Evolutionary conservation across 2,113 vertebrate species (phyloP).

Genomic region (Macaca nemestrina): DNA sequence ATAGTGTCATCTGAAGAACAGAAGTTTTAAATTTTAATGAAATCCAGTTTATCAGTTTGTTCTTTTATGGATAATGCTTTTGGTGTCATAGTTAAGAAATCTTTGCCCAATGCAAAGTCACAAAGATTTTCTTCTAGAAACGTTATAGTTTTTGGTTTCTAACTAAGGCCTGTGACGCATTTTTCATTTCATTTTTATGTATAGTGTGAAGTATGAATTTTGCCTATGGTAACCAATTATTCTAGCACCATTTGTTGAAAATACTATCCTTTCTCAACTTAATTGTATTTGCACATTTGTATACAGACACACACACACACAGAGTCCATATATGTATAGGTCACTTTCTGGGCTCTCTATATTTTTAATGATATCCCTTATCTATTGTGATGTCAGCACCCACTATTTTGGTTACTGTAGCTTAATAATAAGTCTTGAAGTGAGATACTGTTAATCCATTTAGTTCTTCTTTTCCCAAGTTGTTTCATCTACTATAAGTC

Average conservation of each 20-base stretch:
- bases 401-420: background rate
- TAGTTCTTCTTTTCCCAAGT: background rate
- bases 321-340: background rate
- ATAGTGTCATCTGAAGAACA: background rate
- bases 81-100: background rate
- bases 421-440: background rate
- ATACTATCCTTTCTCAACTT: background rate
- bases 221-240: background rate
- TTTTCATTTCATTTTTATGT: background rate
- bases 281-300: background rate
- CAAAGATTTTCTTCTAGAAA: background rate
- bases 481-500: background rate
- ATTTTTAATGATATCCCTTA: background rate
- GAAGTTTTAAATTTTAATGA: background rate
- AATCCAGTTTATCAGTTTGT: background rate
- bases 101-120: background rate
- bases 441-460: background rate
- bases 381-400: background rate
- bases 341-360: background rate
- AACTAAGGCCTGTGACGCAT: background rate
- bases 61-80: background rate
- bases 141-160: background rate
- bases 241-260: background rate
- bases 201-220: background rate
- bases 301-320: background rate